Evolutionary conservation across 2,797 vertebrate genomes (phyloP), one percentile per base, ranked within the genome.

Genomic region (Selene dorsalis): DNA sequence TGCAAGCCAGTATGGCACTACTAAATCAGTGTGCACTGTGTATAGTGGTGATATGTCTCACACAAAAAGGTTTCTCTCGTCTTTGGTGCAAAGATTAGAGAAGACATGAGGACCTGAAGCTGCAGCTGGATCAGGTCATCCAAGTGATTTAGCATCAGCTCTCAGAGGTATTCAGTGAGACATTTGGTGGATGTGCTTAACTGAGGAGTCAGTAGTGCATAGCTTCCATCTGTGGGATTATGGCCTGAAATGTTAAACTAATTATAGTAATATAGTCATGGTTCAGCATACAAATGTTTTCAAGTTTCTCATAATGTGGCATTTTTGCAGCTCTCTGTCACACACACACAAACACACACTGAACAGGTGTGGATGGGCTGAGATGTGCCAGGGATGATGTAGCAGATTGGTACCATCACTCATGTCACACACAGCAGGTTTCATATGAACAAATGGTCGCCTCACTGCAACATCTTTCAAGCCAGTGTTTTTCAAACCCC

Each of bases 191-290:
- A 69, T 66, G 64, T 71, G 85, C 78, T 84, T 63, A 69, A 65
- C 79, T 81, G 77, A 45, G 7, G 74, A 83, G 55, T 79, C 80
- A 84, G 79, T 88, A 77, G 62, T 78, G 69, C 70, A 50, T 58
- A 69, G 62, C 71, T 24, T 72, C 83, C 80, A 84, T 83, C 77
- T 88, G 84, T 55, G 58, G 61, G 39, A 76, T 73, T 75, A 64
- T 59, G 60, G 73, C 71, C 69, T 38, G 47, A 77, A 77, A 83
- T 73, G 45, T 80, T 82, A 50, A 71, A 70, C 75, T 75, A 80
- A 89, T 70, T 79, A 60, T 22, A 58, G 72, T 64, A 65, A 61
- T 63, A 68, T 28, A 67, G 55, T 4, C 10, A 56, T 39, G 12
- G 12, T 63, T 17, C 75, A 64, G 28, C 73, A 69, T 61, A 52